Base-by-base conservation (phyloP, 2,113 vertebrate genomes). In the Apistogramma diplotaenia region DNA sequence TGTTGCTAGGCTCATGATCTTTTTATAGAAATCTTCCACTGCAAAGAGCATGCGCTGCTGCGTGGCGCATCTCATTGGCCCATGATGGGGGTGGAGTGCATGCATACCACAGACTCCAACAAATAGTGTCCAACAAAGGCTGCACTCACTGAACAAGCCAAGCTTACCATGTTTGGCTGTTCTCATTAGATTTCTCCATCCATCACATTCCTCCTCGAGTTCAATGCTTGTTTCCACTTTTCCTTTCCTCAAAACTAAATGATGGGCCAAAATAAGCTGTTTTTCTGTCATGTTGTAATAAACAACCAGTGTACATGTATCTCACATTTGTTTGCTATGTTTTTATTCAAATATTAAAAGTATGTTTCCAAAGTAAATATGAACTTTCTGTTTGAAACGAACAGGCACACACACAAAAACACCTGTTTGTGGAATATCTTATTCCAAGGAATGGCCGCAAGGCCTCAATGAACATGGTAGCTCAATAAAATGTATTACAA, bases 1-100 rank as follows among this genome's bases (percentile, higher is more conserved):
- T 94, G 94, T 94, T 94, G 93, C 93, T 92, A 90, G 86, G 93
- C 87, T 80, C 27, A 35, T 43, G 74, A 79, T 91, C 88, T 92
- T 91, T 89, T 90, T 85, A 81, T 74, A 82, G 88, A 90, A 91
- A 83, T 89, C 91, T 94, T 89, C 90, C 89, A 29, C 67, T 25
- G 67, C n/a, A 67, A 1, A 19, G 89, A 75, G 88, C 87, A 92
- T 87, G 93, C 84, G 87, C 85, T 4, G 62, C 60, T 0, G 6
- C 1, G 15, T 57, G 35, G 12, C 54, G 3, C 60, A 57, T 49
- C 58, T 89, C 72, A 95, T 95, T 95, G 94, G 94, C 75, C 65
- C 13, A 29, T 5, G 18, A 23, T 33, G 86, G 85, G 91, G 94
- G 93, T 86, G 93, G 93, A 84, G 78, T 78, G 29, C 79, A 85